phyloP scores from a whole-genome alignment of 2,113 vertebrate species.

The Pungitius pungitius region DNA sequence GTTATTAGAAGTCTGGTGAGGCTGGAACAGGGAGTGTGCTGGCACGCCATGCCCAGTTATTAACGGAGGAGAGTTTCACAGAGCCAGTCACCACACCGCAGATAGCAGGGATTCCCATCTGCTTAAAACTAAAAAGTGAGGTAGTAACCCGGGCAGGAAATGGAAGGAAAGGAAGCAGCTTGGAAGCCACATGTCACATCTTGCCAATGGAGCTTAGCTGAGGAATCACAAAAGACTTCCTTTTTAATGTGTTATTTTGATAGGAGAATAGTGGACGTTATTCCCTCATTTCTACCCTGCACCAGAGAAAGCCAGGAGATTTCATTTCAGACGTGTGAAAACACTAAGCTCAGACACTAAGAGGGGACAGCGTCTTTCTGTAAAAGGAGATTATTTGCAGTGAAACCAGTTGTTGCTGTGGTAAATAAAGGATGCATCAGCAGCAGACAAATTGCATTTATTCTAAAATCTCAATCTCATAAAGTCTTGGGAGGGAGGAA shows the following conservation, averaged over 20 bases:
- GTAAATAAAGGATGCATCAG: not conserved
- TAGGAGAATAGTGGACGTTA: not conserved
- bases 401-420: not conserved
- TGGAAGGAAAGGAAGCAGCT: constrained; percentile 40
- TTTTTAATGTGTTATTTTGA: constrained; percentile 13
- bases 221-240: constrained; percentile 7
- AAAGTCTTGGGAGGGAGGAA: not conserved
- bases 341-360: too few relatives aligned
- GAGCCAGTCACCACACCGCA: constrained; percentile 48
- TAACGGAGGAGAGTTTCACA: constrained; percentile 62
- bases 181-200: constrained; percentile 57
- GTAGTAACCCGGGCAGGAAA: constrained; percentile 55
- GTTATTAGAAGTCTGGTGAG: constrained; percentile 70
- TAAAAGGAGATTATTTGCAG: not conserved
- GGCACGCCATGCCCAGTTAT: constrained; percentile 64
- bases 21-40: constrained; percentile 56
- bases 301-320: not conserved
- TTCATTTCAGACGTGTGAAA: constrained; percentile 1
- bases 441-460: not conserved
- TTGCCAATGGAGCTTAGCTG: constrained; percentile 40
- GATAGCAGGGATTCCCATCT: constrained; percentile 60
- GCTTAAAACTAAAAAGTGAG: constrained; percentile 53
- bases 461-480: not conserved
- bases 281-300: not conserved
- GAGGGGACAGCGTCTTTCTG: not conserved